phyloP scores from a whole-genome alignment of 92 coral and sea anemone genomes.

The Porites divaricata region DNA sequence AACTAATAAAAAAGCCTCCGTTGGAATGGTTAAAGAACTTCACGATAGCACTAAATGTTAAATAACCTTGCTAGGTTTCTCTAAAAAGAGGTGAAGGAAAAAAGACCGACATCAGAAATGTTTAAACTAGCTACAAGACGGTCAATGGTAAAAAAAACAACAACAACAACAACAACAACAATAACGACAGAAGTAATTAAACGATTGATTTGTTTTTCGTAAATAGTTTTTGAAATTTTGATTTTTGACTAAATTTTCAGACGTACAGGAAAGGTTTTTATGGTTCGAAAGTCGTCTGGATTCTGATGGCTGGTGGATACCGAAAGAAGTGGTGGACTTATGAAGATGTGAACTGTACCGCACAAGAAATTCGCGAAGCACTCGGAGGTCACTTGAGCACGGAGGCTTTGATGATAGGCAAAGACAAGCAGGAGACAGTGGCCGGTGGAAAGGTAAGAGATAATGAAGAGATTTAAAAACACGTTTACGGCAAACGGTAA shows the following conservation, averaged over 20 bases:
- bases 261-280: constrained; percentile 76
- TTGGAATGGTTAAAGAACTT: too few species aligned
- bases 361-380: constrained; percentile 58
- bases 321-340: constrained; percentile 77
- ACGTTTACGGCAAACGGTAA: too few species aligned
- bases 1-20: too few species aligned
- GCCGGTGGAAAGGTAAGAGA: constrained; percentile 62
- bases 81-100: too few species aligned
- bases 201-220: background rate
- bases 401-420: constrained; percentile 71
- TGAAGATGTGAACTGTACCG: constrained; percentile 79
- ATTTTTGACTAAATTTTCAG: constrained; percentile 33
- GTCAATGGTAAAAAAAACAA: too few species aligned
- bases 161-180: too few species aligned
- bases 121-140: too few species aligned
- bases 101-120: too few species aligned
- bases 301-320: constrained; percentile 88
- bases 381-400: constrained; percentile 76
- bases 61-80: too few species aligned
- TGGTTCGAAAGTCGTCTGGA: constrained; percentile 87
- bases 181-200: too few species aligned
- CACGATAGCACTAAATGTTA: too few species aligned
- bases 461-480: background rate
- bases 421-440: constrained; percentile 52
- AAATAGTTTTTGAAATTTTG: too few species aligned